phyloP scores from a whole-genome alignment of 2,888 invertebrate genomes.

The Psylliodes chrysocephalus region DNA sequence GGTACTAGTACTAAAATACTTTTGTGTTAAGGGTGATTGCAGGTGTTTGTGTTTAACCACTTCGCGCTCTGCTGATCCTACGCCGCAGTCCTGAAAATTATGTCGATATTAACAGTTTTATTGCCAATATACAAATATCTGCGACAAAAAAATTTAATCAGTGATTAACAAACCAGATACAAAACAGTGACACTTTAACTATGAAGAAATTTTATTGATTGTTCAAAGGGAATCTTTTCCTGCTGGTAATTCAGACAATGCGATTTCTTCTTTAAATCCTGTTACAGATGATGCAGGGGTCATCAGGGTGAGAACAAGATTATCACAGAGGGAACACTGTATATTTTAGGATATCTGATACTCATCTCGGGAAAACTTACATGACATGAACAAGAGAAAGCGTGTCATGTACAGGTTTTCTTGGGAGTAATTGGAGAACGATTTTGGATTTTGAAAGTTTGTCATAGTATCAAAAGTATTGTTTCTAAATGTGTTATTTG shows the following conservation, averaged over 20 bases:
- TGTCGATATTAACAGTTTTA: too few relatives aligned
- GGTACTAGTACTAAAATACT: slow-evolving; percentile 67
- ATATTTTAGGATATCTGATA: slow-evolving; percentile 26
- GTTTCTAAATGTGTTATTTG: slow-evolving; percentile 37
- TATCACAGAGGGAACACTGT: not conserved
- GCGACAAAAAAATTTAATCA: too few relatives aligned
- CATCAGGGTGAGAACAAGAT: slow-evolving; percentile 4
- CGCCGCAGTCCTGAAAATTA: slow-evolving; percentile 68
- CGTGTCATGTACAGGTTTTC: slow-evolving; percentile 24
- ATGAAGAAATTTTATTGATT: slow-evolving; percentile 1
- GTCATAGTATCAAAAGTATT: slow-evolving; percentile 32
- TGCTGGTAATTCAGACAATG: not conserved
- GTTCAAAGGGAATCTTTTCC: slow-evolving; percentile 1
- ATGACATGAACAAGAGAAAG: not conserved
- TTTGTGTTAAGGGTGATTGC: slow-evolving; percentile 72
- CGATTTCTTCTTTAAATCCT: not conserved
- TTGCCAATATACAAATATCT: too few relatives aligned
- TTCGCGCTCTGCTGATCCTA: slow-evolving; percentile 74
- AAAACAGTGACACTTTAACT: too few relatives aligned
- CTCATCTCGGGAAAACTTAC: not conserved
- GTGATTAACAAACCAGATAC: too few relatives aligned
- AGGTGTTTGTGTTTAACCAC: slow-evolving; percentile 75
- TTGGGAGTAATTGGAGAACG: slow-evolving; percentile 39
- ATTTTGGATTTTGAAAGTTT: slow-evolving; percentile 39
- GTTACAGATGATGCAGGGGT: not conserved